Evolutionary conservation across 1,140 invertebrate species (phyloP).

Genomic region (Pogonomyrmex californicus): DNA sequence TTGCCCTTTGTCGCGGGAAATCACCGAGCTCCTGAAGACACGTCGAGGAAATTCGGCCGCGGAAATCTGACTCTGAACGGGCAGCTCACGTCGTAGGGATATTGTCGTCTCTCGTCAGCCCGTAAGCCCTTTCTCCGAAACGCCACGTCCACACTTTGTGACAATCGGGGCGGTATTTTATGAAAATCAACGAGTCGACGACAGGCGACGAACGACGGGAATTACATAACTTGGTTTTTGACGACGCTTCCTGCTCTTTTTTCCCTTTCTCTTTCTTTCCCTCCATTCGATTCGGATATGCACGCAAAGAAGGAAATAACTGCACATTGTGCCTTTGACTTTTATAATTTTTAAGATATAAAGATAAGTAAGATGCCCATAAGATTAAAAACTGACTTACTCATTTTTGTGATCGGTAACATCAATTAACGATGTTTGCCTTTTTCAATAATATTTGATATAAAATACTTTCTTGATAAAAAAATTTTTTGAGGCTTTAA

Average conservation of each 20-base stretch:
- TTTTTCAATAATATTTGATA: neutral
- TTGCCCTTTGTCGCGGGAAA: conserved; percentile 25
- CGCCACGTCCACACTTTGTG: conserved; percentile 8
- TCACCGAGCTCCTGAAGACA: neutral
- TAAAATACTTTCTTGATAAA: neutral
- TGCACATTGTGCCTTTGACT: neutral
- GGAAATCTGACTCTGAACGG: conserved; percentile 43
- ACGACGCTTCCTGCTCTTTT: neutral
- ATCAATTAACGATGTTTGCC: neutral
- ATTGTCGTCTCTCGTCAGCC: conserved; percentile 17
- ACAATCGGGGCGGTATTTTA: neutral
- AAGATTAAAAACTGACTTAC: neutral
- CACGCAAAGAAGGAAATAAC: neutral
- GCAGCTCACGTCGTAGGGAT: conserved; percentile 46
- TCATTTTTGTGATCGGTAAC: too few relatives aligned
- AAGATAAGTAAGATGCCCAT: neutral
- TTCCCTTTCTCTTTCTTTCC: neutral
- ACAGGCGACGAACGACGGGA: conserved; percentile 1
- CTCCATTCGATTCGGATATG: neutral
- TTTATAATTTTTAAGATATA: neutral
- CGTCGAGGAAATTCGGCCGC: conserved; percentile 18
- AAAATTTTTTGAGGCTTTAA: neutral
- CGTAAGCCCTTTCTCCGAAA: neutral
- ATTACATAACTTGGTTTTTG: conserved; percentile 27
- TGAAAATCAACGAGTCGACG: conserved; percentile 37